A percentile compares a stretch with the other conserved stretches of the same genome.
phyloP scores from a whole-genome alignment of 2,888 invertebrate genomes.

The Leucophenga maculata region DNA sequence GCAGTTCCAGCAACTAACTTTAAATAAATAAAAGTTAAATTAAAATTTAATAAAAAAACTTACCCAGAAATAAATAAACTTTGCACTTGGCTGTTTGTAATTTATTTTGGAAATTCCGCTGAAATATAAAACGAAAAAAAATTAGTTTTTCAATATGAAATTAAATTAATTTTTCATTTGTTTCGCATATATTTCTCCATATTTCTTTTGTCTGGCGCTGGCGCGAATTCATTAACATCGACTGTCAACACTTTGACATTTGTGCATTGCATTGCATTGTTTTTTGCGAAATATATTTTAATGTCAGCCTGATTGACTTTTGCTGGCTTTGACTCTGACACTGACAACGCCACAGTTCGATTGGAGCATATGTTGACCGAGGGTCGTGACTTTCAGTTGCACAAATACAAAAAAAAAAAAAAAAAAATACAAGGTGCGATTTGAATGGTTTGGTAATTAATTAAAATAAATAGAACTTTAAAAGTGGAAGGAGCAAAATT shows the following conservation, averaged over 20 bases:
- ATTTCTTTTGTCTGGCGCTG: not conserved
- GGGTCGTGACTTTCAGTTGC: not conserved
- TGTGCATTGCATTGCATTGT: not conserved
- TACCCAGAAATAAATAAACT: too few relatives aligned
- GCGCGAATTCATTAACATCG: slow-evolving; percentile 1
- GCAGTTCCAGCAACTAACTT: too few relatives aligned
- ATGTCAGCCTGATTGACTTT: slow-evolving; percentile 1
- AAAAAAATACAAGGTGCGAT: too few relatives aligned
- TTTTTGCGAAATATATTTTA: not conserved
- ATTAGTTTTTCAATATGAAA: not conserved
- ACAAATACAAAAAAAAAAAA: too few relatives aligned
- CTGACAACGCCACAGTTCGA: not conserved
- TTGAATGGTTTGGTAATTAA: too few relatives aligned
- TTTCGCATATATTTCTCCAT: not conserved
- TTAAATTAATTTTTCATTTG: not conserved
- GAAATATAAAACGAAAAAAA: not conserved
- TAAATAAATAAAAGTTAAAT: too few relatives aligned
- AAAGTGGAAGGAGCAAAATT: too few relatives aligned
- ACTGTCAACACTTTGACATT: slow-evolving; percentile 1
- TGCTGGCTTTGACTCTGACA: not conserved
- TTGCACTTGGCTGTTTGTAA: not conserved
- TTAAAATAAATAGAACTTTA: too few relatives aligned
- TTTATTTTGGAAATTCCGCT: not conserved
- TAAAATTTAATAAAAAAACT: too few relatives aligned
- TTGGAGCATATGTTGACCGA: not conserved